phyloP scores from a whole-genome alignment of 2,888 invertebrate genomes.

The Desoria tigrina region DNA sequence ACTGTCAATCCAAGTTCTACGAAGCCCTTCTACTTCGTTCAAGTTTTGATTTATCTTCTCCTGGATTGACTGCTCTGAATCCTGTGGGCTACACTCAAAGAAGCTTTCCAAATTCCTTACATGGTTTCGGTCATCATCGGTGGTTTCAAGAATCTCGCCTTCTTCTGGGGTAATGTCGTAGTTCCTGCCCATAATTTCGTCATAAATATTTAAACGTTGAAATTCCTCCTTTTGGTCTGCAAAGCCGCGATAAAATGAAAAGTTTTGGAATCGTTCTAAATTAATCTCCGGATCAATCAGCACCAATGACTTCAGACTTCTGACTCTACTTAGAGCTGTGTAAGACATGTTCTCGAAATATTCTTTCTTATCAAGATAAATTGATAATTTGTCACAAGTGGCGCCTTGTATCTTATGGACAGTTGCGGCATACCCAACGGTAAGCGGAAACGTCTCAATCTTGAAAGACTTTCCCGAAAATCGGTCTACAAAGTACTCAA shows the following conservation, averaged over 20 bases:
- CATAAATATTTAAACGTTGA: slow-evolving; percentile 4
- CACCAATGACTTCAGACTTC: not conserved
- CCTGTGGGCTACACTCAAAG: too few relatives aligned
- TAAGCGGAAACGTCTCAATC: not conserved
- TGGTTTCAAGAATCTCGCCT: too few relatives aligned
- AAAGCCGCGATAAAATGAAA: slow-evolving; percentile 11
- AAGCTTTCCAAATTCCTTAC: too few relatives aligned
- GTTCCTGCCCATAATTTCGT: not conserved
- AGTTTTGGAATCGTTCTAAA: not conserved
- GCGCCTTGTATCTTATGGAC: not conserved
- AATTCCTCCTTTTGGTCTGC: not conserved
- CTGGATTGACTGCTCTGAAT: too few relatives aligned
- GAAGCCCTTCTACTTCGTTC: too few relatives aligned
- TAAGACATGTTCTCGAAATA: not conserved
- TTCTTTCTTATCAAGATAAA: slow-evolving; percentile 1
- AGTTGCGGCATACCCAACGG: not conserved
- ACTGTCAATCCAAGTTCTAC: too few relatives aligned
- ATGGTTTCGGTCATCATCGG: too few relatives aligned
- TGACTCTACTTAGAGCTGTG: not conserved
- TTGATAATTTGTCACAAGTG: not conserved
- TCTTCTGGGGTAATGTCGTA: too few relatives aligned
- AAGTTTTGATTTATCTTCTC: too few relatives aligned
- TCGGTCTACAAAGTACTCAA: not conserved
- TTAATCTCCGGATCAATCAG: not conserved
- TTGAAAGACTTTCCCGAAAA: slow-evolving; percentile 7